Conservation (phyloP, 1,140 invertebrate species). For the Eupeodes corollae region DNA sequence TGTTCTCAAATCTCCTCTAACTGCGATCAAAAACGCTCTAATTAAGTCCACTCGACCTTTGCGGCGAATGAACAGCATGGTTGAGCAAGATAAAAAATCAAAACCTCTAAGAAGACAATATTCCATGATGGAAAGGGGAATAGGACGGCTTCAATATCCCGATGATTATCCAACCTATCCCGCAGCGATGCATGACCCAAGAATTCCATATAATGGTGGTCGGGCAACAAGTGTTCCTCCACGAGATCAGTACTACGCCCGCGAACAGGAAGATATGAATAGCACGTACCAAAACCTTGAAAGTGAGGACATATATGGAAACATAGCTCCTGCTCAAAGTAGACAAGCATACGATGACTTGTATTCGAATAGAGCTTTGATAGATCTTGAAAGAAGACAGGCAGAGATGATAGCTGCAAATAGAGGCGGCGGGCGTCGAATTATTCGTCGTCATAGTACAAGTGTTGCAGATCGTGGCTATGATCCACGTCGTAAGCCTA, state of each 20-base stretch:
- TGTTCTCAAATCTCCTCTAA: conserved; percentile 28
- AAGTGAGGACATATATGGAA: conserved; percentile 32
- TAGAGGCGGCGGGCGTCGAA: conserved; percentile 14
- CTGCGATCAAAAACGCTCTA: conserved; percentile 31
- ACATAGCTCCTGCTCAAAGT: conserved; percentile 6
- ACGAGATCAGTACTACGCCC: conserved; percentile 6
- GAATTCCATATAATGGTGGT: conserved; percentile 1
- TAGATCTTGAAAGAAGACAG: conserved; percentile 31
- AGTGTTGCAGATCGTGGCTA: conserved; percentile 27
- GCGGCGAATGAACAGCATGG: conserved; percentile 34
- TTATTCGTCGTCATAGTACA: conserved; percentile 32
- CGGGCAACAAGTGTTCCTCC: conserved; percentile 3
- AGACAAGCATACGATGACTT: conserved; percentile 29
- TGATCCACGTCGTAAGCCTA: conserved; percentile 3
- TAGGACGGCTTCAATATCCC: conserved; percentile 29
- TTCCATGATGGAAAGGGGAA: conserved; percentile 32
- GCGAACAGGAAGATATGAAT: conserved; percentile 22
- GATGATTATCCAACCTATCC: conserved; percentile 33
- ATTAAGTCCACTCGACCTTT: conserved; percentile 29
- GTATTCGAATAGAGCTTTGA: conserved; percentile 34
- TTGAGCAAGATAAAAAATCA: conserved; percentile 28
- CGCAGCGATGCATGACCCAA: conserved; percentile 20
- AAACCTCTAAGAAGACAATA: conserved; percentile 29
- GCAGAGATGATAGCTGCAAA: conserved; percentile 18
- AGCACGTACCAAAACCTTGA: conserved; percentile 36